Evolutionary conservation across 2,888 invertebrate genomes (phyloP).

Genomic region (Yponomeuta malinellus): DNA sequence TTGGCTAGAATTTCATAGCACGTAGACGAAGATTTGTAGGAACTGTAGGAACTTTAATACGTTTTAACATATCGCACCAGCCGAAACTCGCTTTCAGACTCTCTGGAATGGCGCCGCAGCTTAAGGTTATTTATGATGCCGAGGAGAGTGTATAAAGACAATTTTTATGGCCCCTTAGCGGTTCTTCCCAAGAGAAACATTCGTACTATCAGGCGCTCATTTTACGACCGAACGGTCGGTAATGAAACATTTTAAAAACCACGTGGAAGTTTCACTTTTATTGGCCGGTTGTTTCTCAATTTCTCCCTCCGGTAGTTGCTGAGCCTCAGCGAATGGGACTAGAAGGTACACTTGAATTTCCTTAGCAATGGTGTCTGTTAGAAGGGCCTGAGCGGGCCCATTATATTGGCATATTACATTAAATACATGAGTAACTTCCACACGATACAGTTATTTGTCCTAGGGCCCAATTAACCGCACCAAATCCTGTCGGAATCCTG

Average conservation of each 20-base stretch:
- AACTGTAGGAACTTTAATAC: not conserved
- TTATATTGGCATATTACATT: too few relatives aligned
- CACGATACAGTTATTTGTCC: too few relatives aligned
- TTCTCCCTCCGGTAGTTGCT: not conserved
- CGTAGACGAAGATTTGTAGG: too few relatives aligned
- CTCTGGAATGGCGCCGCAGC: not conserved
- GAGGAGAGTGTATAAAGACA: not conserved
- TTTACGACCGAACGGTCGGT: not conserved
- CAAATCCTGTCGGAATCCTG: too few relatives aligned
- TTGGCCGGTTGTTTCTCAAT: slow-evolving; percentile 2
- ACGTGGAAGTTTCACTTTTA: slow-evolving; percentile 10
- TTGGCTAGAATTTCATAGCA: too few relatives aligned
- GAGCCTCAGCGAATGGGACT: too few relatives aligned
- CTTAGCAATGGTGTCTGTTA: too few relatives aligned
- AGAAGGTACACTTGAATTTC: too few relatives aligned
- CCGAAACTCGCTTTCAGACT: not conserved
- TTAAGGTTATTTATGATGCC: not conserved
- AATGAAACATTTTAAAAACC: slow-evolving; percentile 8
- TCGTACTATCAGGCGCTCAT: not conserved
- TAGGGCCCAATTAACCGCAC: too few relatives aligned
- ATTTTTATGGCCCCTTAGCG: not conserved
- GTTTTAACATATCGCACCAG: not conserved
- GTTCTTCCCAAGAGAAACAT: not conserved
- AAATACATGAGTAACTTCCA: too few relatives aligned
- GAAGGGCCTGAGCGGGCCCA: too few relatives aligned